Evolutionary conservation across 2,888 invertebrate species (phyloP), one percentile per base, ranked within the genome.

Genomic region (Apoda limacodes): DNA sequence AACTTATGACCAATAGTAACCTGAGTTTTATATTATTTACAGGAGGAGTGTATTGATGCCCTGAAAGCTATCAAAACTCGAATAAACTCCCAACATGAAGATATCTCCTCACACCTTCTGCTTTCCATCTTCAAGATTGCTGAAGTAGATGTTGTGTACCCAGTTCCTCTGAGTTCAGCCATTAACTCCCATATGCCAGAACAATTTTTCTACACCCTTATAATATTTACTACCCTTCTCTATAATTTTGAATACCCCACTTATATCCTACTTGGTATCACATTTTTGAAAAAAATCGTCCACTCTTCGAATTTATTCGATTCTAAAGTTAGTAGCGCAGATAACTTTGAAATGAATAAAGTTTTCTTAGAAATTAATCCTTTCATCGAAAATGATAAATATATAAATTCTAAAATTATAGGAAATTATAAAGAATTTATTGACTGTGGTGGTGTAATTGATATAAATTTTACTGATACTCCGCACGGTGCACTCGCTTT

Each of bases 61-160:
- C 78, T 94, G 42, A 90, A 92, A 69, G 85, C 88, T 42, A 86
- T 94, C 39, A 92, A 91, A 60, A 87, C 90, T 40, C 88, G 92
- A 55, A 93, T 95, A 60, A 94, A 93, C 78, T 85, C 88, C 26
- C 89, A 90, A 53, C 88, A 92, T 64, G 88, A 90, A 44, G 91
- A 93, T 56, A 88, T 94, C 46, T 89, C 90, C 56, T 92, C 93
- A 28, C 93, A 94, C 66, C 87, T 92, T 37, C 83, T 93, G 20
- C 84, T 94, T 35, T 94, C 94, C 48, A 93, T 94, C 66, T 92
- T 94, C 82, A 94, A 94, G 82, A 91, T 94, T 82, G 93, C 93
- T 30, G 93, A 93, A 82, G 93, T 94, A 30, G 93, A 93, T 69
- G 89, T 93, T 29, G 88, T 92, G 43, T 88, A 92, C 69, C 90